Percentiles rank a stretch among this genome's conserved stretches.
Evolutionary conservation across 2,888 invertebrate genomes (phyloP).

Genomic region (Tetranychus piercei): DNA sequence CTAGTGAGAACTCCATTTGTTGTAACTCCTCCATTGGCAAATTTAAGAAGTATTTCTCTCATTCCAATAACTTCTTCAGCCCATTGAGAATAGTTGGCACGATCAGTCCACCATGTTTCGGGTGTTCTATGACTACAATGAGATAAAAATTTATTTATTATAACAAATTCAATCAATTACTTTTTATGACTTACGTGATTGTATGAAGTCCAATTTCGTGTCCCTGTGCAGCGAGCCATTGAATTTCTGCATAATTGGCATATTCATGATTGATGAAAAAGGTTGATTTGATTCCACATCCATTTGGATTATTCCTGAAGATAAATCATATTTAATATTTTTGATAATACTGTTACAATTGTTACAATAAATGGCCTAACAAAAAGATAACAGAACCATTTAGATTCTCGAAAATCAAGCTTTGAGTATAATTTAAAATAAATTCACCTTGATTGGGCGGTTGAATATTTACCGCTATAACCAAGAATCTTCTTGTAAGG

Average conservation of each 20-base stretch:
- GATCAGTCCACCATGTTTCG: conserved; percentile 27
- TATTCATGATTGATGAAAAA: conserved; percentile 80
- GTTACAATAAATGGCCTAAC: no score
- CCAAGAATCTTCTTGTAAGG: conserved; percentile 67
- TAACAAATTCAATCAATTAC: not conserved
- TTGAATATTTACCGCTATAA: conserved; percentile 42
- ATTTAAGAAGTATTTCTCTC: conserved; percentile 26
- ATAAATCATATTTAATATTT: not conserved
- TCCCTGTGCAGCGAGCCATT: conserved; percentile 65
- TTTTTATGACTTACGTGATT: conserved; percentile 49
- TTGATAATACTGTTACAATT: not conserved
- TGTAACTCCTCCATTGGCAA: conserved; percentile 22
- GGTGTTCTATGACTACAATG: conserved; percentile 26
- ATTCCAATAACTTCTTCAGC: conserved; percentile 28
- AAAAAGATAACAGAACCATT: no score
- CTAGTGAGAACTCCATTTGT: conserved; percentile 22
- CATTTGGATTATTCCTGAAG: conserved; percentile 52
- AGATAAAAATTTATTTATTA: not conserved
- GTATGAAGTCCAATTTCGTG: conserved; percentile 78
- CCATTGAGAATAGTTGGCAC: conserved; percentile 26
- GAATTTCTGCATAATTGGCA: conserved; percentile 83
- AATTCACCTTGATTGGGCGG: conserved; percentile 15
- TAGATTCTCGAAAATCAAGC: no score
- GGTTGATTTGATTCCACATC: conserved; percentile 68
- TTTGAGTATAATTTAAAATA: no score